Evolutionary conservation across 2,888 invertebrate species (phyloP).

Genomic region (Teleiodes luculella): DNA sequence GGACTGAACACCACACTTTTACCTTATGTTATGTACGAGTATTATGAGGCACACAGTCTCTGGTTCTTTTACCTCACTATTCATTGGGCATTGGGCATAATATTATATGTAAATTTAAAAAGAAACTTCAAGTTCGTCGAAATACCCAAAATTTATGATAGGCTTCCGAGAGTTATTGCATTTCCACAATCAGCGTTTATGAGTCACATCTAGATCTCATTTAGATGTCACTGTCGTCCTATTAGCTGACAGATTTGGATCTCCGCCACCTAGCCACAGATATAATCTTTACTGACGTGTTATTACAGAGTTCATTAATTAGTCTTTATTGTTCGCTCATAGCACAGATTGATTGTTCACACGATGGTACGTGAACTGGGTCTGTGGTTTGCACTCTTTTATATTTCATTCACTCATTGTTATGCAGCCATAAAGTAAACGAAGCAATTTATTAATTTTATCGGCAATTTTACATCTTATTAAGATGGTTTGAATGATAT

Average conservation of each 20-base stretch:
- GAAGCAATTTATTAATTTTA: slow-evolving; percentile 1
- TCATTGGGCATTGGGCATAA: no score
- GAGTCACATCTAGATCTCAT: background rate
- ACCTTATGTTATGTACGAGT: no score
- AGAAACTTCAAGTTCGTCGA: no score
- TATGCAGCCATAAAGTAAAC: background rate
- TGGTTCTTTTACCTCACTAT: no score
- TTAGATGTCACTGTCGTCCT: background rate
- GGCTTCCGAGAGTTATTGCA: no score
- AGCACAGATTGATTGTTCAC: slow-evolving; percentile 23
- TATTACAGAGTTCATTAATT: slow-evolving; percentile 22
- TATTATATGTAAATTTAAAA: no score
- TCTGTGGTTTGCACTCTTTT: slow-evolving; percentile 17
- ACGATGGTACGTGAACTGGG: slow-evolving; percentile 24
- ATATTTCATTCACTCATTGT: background rate
- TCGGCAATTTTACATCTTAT: background rate
- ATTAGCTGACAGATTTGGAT: slow-evolving; percentile 1
- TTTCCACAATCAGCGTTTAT: no score
- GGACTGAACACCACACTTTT: no score
- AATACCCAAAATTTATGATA: no score
- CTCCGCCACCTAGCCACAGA: slow-evolving; percentile 10
- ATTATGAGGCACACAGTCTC: no score
- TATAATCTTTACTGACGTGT: slow-evolving; percentile 11
- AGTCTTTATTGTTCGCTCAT: slow-evolving; percentile 25
- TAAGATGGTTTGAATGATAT: slow-evolving; percentile 1